A percentile compares a stretch with the other conserved stretches of the same genome.
Evolutionary conservation across 30 jellyfish, hydroid and myxozoan genomes (phyloP).

Genomic region (Haliclystus octoradiatus): DNA sequence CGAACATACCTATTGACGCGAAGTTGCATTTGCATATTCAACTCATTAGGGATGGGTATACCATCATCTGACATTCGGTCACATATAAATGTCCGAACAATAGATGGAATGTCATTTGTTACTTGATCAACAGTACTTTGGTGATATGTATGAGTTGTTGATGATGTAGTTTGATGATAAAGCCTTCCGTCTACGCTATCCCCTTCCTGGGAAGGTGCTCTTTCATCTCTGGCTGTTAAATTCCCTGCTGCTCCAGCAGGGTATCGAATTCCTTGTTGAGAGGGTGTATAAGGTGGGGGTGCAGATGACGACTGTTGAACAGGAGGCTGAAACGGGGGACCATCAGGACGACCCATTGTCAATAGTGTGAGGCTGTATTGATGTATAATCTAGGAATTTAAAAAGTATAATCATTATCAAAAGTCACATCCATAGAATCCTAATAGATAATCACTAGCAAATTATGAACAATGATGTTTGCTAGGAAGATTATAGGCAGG

Average conservation of each 20-base stretch:
- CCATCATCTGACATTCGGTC: constrained; percentile 67
- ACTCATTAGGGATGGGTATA: constrained; percentile 33
- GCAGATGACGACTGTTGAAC: neutral
- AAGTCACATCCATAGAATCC: no score
- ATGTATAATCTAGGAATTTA: no score
- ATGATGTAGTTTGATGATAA: constrained; percentile 15
- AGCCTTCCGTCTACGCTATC: constrained; percentile 25
- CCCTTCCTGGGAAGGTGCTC: constrained; percentile 1
- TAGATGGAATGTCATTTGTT: constrained; percentile 35
- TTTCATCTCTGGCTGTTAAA: neutral
- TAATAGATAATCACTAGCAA: no score
- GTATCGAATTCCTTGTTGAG: neutral
- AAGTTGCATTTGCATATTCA: constrained; percentile 7
- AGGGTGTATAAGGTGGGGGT: neutral
- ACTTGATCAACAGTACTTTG: constrained; percentile 47
- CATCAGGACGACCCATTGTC: neutral
- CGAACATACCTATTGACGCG: constrained; percentile 25
- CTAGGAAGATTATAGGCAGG: no score
- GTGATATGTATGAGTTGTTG: neutral
- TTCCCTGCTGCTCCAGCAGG: neutral
- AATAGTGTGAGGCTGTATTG: no score
- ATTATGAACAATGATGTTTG: no score
- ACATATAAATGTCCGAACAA: constrained; percentile 35
- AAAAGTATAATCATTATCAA: no score
- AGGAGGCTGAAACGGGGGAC: neutral